phyloP scores from a whole-genome alignment of 2,888 invertebrate species.

The Pandemis corylana region DNA sequence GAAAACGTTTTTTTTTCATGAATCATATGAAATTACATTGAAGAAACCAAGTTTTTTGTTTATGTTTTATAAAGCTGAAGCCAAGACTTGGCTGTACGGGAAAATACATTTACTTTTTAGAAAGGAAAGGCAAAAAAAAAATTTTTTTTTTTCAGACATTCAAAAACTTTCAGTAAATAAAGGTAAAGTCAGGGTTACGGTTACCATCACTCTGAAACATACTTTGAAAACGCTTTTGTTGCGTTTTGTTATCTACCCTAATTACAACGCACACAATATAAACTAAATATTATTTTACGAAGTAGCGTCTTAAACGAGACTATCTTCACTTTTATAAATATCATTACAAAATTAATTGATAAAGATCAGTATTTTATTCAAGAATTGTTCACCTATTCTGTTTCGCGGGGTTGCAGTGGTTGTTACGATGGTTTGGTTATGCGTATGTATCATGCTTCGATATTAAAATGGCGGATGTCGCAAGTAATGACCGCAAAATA shows the following conservation, averaged over 20 bases:
- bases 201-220: not conserved
- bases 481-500: slow-evolving; percentile 78
- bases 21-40: no score
- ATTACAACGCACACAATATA: not conserved
- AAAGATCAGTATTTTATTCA: not conserved
- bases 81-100: no score
- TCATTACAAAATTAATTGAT: no score
- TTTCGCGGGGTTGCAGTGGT: slow-evolving; percentile 43
- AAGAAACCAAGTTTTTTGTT: no score
- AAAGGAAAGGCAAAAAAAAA: not conserved
- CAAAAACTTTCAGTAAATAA: not conserved
- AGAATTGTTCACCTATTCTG: slow-evolving; percentile 9
- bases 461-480: slow-evolving; percentile 85
- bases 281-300: not conserved
- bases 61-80: no score
- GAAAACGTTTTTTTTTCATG: no score
- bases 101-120: no score
- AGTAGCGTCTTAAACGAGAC: not conserved
- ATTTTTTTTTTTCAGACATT: not conserved
- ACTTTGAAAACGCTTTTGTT: not conserved
- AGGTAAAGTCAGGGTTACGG: not conserved
- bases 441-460: slow-evolving; percentile 57
- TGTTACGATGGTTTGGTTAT: slow-evolving; percentile 55
- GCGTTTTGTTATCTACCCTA: slow-evolving; percentile 8
- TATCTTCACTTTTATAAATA: not conserved